Evolutionary conservation across 2,888 invertebrate genomes (phyloP).

Genomic region (Scaptomyza parva): DNA sequence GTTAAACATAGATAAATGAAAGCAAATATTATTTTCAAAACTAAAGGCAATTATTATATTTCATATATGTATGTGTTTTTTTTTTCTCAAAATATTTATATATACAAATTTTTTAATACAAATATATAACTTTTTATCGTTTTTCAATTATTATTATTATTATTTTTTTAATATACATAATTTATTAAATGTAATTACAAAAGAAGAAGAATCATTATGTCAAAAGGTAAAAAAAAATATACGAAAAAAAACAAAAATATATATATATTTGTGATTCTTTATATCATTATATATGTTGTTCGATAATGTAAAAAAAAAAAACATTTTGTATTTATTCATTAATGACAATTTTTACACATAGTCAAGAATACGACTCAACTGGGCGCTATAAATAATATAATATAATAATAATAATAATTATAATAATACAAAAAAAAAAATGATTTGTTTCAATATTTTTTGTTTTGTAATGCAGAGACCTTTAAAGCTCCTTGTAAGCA

Average conservation of each 20-base stretch:
- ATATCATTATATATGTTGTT: constrained; percentile 28
- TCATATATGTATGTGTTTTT: constrained; percentile 21
- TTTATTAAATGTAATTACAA: constrained; percentile 55
- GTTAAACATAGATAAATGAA: constrained; percentile 5
- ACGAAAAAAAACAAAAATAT: constrained; percentile 14
- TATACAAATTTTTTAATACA: constrained; percentile 8
- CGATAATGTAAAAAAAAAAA: constrained; percentile 43
- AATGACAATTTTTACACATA: constrained; percentile 33
- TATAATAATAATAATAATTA: constrained; percentile 22
- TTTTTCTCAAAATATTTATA: constrained; percentile 37
- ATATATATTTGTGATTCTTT: constrained; percentile 51
- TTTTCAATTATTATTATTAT: constrained; percentile 18
- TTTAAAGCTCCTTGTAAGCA: constrained; percentile 56
- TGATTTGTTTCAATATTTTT: constrained; percentile 18
- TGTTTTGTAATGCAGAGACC: constrained; percentile 39
- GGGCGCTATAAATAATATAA: constrained; percentile 60
- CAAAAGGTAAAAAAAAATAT: constrained; percentile 15
- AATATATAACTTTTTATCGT: constrained; percentile 29
- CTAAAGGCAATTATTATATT: constrained; percentile 47
- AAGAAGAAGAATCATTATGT: constrained; percentile 24
- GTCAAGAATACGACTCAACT: constrained; percentile 57
- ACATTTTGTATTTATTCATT: constrained; percentile 41
- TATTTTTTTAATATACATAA: constrained; percentile 48
- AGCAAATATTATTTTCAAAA: constrained; percentile 15
- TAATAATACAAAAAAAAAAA: constrained; percentile 17